These are phyloP conservation scores for Drosophila tani DNA, from an alignment of 1,140 invertebrate species.

Conservation along the genomic window DNA sequence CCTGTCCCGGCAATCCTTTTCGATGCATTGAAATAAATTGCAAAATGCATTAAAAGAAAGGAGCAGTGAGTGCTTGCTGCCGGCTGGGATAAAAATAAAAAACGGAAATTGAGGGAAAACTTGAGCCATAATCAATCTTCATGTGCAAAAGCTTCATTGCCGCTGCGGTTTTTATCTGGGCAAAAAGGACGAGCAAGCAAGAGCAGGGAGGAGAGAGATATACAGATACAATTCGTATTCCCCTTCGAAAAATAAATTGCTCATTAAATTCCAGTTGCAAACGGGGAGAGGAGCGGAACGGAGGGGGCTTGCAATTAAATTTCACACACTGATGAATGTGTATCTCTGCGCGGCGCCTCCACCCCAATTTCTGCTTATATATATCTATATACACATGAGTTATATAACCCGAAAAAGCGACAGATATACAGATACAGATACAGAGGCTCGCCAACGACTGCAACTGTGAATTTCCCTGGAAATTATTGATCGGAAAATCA, in stretches of 20 bases:
- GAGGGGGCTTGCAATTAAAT: slow-evolving; percentile 59
- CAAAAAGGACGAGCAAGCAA: background rate
- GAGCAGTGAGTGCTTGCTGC: slow-evolving; percentile 23
- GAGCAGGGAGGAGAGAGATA: too few relatives aligned
- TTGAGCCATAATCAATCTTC: slow-evolving; percentile 78
- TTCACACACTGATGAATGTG: slow-evolving; percentile 51
- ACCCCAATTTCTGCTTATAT: slow-evolving; percentile 1
- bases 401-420: slow-evolving; percentile 52
- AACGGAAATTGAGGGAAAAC: slow-evolving; percentile 32
- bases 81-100: slow-evolving; percentile 17
- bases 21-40: slow-evolving; percentile 75
- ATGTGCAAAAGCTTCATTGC: slow-evolving; percentile 68
- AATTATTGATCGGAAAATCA: slow-evolving; percentile 83
- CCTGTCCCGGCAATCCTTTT: slow-evolving; percentile 52
- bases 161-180: slow-evolving; percentile 28
- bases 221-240: slow-evolving; percentile 8
- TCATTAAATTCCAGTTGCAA: slow-evolving; percentile 64
- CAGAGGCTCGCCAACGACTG: slow-evolving; percentile 27
- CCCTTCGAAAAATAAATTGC: slow-evolving; percentile 37
- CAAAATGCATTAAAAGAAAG: slow-evolving; percentile 56
- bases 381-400: slow-evolving; percentile 19
- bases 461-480: slow-evolving; percentile 76
- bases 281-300: background rate
- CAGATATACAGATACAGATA: slow-evolving; percentile 34
- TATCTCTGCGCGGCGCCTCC: slow-evolving; percentile 1